Evolutionary conservation across 1,140 invertebrate species (phyloP), one percentile per base, ranked within the genome.

Genomic region (Caenorhabditis briggsae): DNA sequence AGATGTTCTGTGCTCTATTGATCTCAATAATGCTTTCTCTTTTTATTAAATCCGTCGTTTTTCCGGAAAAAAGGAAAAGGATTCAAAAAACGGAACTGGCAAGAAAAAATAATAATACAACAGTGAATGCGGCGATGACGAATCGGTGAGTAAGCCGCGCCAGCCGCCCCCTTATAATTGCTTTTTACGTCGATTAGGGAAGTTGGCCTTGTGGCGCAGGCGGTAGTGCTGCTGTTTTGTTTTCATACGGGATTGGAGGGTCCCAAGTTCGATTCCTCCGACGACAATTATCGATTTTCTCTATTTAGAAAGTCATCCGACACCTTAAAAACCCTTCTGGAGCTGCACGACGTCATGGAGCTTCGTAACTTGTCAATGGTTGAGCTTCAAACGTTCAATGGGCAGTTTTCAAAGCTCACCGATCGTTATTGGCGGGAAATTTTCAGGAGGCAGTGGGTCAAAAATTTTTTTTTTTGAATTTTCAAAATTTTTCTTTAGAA

Each of bases 371-470:
- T 83, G 14, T 61, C 82, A 8, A 83, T 83, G 55, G 58, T 59
- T 18, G 82, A 83, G 12, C 23, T 83, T n/a, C 55, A 83, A 59
- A 48, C 82, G 3, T 59, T 59, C 23, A 83, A 83, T 48, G 43
- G 33, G 18, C 82, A 83, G 23, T 61, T 83, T 20, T 58, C 58
- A 18, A 83, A 83, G 48, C 16, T 59, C n/a, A 83, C 82, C 23
- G 82, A 83, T 83, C 82, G 82, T 59, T 83, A 83, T 61, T 83
- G 82, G 82, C 33, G 82, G 48, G 82, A 83, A 23, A 83, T 83
- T 53, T 83, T 83, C 12, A 33, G 82, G 20, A n/a, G 82, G 58
- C 82, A 83, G 82, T 83, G 58, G 25, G 55, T 61, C n/a, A 9
- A 20, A 25, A n/a, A n/a, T n/a, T n/a, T n/a, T n/a, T n/a, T 16